Evolutionary conservation across 2,888 invertebrate genomes (phyloP).

Genomic region (Osedax frankpressi): DNA sequence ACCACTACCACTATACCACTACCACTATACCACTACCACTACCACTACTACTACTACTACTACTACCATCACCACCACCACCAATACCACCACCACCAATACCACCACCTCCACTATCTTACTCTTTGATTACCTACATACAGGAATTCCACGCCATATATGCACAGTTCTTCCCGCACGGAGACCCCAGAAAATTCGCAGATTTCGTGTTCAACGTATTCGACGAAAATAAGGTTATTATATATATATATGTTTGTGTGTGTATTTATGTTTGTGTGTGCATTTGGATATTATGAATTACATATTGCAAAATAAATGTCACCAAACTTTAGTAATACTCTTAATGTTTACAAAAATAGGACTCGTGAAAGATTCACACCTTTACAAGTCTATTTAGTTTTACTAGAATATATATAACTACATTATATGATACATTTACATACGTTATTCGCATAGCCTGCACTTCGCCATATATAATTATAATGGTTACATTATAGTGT

Average conservation of each 20-base stretch:
- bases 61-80: not conserved
- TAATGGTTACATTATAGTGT: too few relatives aligned
- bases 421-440: too few relatives aligned
- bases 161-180: conserved; percentile 98
- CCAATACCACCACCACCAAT: not conserved
- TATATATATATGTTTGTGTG: not conserved
- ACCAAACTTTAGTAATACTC: too few relatives aligned
- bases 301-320: too few relatives aligned
- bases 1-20: not conserved
- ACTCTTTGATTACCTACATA: too few relatives aligned
- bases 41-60: not conserved
- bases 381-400: too few relatives aligned
- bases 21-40: not conserved
- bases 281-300: not conserved
- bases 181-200: conserved; percentile 96
- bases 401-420: too few relatives aligned
- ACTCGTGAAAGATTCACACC: too few relatives aligned
- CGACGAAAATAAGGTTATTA: conserved; percentile 80
- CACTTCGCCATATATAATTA: too few relatives aligned
- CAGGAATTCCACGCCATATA: conserved; percentile 88
- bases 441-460: too few relatives aligned
- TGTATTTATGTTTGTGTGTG: not conserved
- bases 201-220: conserved; percentile 94
- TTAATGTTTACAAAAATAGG: too few relatives aligned
- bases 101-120: not conserved